Evolutionary conservation across 2,888 invertebrate genomes (phyloP), one percentile per base, ranked within the genome.

Genomic region (Drosophila parthenogenetica): DNA sequence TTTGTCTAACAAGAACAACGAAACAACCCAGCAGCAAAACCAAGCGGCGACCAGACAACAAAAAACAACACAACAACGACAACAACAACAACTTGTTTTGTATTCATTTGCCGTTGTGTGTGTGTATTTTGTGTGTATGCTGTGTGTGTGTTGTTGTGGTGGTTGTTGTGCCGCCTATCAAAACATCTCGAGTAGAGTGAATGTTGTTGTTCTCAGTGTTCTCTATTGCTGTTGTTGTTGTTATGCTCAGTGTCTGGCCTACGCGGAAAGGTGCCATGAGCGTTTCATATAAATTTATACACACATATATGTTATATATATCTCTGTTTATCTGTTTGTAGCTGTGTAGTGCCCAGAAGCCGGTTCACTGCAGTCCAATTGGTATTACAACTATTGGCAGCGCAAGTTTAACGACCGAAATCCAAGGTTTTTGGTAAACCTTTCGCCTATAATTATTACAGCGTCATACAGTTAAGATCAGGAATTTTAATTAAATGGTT

Each of bases 1-100:
- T 89, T 85, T 89, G 84, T 85, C 89, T 83, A 83, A 84, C 87
- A 75, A 84, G 87, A 87, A 69, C 67, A 69, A 75, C 69, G 42
- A 43, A 55, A 59, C 51, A 60, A 53, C 58, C 42, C 16, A 54
- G 19, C 43, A 63, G 42, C 46, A 25, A 43, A 22, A 16, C 57
- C 13, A 49, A 29, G 29, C 29, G 29, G 49, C 49, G 49, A 49
- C 49, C 49, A 49, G 37, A 43, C 49, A 54, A 43, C 61, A 59
- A 64, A 43, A 58, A 58, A 64, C 61, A 46, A 62, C 57, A 43
- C 61, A 58, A 64, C 61, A 46, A 62, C 57, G 55, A 46, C 39
- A 46, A 45, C 53, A 69, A 69, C 73, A 65, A 70, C 78, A 74
- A 79, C 81, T 88, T 73, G 81, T 77, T 74, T 76, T 68, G 63